phyloP scores from a whole-genome alignment of 2,797 vertebrate species.

The Saxicola maurus region DNA sequence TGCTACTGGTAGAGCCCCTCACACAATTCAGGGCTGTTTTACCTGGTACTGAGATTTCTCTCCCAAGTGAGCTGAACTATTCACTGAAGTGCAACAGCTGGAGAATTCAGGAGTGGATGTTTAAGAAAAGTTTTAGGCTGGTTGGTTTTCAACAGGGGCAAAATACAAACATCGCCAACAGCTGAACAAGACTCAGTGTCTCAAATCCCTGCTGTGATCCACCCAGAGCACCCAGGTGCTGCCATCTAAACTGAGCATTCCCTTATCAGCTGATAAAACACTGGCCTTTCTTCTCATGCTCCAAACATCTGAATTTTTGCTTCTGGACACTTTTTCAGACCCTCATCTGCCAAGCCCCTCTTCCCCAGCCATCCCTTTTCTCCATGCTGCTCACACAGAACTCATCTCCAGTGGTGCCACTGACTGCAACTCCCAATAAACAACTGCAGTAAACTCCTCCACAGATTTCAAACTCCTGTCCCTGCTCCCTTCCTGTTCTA shows the following conservation, averaged over 20 bases:
- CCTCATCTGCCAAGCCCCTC: neutral
- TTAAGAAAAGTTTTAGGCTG: neutral
- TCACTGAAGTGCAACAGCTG: neutral
- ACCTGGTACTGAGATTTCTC: neutral
- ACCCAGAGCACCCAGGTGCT: neutral
- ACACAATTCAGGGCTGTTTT: neutral
- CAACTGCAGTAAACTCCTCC: neutral
- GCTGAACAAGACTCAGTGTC: neutral
- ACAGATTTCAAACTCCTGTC: neutral
- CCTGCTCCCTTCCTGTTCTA: neutral
- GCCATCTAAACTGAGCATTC: neutral
- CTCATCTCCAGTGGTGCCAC: neutral
- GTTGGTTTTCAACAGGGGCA: neutral
- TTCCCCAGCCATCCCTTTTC: neutral
- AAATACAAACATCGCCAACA: neutral
- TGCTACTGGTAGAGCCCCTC: neutral
- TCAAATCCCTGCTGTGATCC: neutral
- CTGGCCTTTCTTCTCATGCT: neutral
- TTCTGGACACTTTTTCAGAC: neutral
- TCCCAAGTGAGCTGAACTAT: neutral
- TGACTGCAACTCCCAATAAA: neutral
- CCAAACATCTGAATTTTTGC: neutral
- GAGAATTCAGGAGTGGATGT: neutral
- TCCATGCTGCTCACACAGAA: neutral
- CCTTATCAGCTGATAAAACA: neutral